Percentiles rank a stretch among this genome's conserved stretches.
Conservation (phyloP, 2,888 invertebrate genomes). For the Baccha elongata region DNA sequence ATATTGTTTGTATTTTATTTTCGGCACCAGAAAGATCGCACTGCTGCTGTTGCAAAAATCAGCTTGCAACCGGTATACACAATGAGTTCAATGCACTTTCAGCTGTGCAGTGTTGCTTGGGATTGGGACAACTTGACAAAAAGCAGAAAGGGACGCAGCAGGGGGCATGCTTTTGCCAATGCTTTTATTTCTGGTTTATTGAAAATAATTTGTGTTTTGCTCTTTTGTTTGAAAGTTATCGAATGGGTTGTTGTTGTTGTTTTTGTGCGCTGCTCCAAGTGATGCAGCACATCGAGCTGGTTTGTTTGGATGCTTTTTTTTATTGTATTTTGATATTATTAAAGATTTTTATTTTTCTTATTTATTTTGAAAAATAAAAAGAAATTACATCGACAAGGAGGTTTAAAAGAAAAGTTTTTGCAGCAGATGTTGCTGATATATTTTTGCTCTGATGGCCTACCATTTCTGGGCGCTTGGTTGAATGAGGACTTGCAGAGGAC, state of each 20-base stretch:
- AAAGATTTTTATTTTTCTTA: slow-evolving; percentile 63
- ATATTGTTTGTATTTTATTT: slow-evolving; percentile 49
- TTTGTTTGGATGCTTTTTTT: slow-evolving; percentile 30
- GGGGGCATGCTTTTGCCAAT: slow-evolving; percentile 25
- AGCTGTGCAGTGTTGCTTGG: slow-evolving; percentile 18
- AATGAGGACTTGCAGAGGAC: slow-evolving; percentile 82
- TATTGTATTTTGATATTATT: slow-evolving; percentile 62
- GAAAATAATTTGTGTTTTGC: slow-evolving; percentile 65
- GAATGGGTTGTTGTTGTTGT: slow-evolving; percentile 26
- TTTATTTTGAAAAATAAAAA: slow-evolving; percentile 67
- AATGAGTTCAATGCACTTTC: slow-evolving; percentile 54
- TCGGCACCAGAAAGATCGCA: slow-evolving; percentile 55
- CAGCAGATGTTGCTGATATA: slow-evolving; percentile 67
- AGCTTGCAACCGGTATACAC: slow-evolving; percentile 68
- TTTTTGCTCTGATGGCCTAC: slow-evolving; percentile 76
- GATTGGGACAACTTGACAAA: slow-evolving; percentile 20
- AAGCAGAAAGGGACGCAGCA: slow-evolving; percentile 15
- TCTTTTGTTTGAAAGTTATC: slow-evolving; percentile 35
- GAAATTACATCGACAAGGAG: slow-evolving; percentile 69
- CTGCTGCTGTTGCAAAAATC: slow-evolving; percentile 53
- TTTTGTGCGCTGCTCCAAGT: slow-evolving; percentile 36
- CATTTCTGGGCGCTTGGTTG: slow-evolving; percentile 82
- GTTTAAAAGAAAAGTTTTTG: slow-evolving; percentile 59
- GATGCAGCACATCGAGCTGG: slow-evolving; percentile 38
- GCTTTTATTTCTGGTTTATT: slow-evolving; percentile 72